phyloP scores from a whole-genome alignment of 2,797 vertebrate species.

The Gymnopithys bicolor region DNA sequence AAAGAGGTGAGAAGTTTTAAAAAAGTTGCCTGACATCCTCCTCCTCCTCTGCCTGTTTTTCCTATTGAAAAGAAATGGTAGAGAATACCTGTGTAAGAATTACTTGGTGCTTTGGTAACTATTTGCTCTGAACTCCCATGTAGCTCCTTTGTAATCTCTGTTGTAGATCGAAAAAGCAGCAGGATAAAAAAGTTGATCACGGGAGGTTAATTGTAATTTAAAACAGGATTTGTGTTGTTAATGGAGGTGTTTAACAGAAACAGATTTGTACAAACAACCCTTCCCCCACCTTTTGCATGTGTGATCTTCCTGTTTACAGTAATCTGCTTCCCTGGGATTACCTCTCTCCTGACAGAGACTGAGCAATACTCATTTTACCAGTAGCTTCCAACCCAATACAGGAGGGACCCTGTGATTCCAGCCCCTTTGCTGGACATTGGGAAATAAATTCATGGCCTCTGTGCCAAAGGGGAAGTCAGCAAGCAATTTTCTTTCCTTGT shows the following conservation, averaged over 20 bases:
- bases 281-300: conserved; percentile 55
- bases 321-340: conserved; percentile 77
- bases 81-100: background rate
- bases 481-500: background rate
- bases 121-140: background rate
- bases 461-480: background rate
- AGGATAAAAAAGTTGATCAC: background rate
- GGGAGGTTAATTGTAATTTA: conserved; percentile 9
- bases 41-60: background rate
- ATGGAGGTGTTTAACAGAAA: conserved; percentile 60
- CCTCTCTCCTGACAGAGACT: conserved; percentile 43
- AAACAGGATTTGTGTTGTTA: conserved; percentile 56
- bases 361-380: conserved; percentile 30
- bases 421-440: background rate
- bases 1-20: conserved; percentile 14
- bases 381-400: conserved; percentile 31
- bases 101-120: background rate
- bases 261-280: conserved; percentile 51
- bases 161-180: background rate
- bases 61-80: background rate
- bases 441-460: background rate
- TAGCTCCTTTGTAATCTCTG: background rate
- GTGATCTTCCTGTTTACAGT: conserved; percentile 73
- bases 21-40: background rate
- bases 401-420: conserved; percentile 57